Conservation (phyloP, 2,888 invertebrate genomes). For the Drosophila nr. medialis region DNA sequence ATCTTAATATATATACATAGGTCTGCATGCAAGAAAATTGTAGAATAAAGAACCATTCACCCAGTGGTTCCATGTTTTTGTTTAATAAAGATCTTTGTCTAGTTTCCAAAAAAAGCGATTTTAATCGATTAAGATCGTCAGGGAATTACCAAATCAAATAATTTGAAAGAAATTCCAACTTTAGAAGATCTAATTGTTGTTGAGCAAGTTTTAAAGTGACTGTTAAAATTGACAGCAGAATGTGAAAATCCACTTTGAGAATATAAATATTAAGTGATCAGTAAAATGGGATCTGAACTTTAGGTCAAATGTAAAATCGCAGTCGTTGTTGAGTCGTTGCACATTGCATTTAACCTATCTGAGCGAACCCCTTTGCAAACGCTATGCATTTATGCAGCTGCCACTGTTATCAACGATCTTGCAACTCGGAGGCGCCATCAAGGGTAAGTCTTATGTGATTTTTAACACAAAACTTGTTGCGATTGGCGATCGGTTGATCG, state of each 20-base stretch:
- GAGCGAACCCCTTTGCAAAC: slow-evolving; percentile 6
- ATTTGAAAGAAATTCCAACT: background rate
- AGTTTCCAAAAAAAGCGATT: background rate
- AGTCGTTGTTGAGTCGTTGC: background rate
- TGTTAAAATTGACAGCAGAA: background rate
- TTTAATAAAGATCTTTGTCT: background rate
- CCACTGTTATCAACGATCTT: slow-evolving; percentile 47
- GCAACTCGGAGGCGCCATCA: slow-evolving; percentile 77
- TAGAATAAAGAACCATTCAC: background rate
- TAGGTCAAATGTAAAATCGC: background rate
- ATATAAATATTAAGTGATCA: background rate
- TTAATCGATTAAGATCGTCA: background rate
- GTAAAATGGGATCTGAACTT: background rate
- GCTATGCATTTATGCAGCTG: slow-evolving; percentile 26
- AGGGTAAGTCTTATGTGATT: slow-evolving; percentile 83
- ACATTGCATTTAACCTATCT: background rate
- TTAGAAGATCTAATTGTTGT: background rate
- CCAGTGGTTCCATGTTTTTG: too few species aligned
- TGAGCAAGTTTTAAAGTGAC: background rate
- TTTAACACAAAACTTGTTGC: slow-evolving; percentile 75
- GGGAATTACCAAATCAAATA: background rate
- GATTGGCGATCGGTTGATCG: slow-evolving; percentile 53
- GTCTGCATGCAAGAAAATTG: background rate
- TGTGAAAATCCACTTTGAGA: background rate
- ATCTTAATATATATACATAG: background rate